Evolutionary conservation across 2,113 vertebrate genomes (phyloP), one percentile per base, ranked within the genome.

Genomic region (Vulpes lagopus): DNA sequence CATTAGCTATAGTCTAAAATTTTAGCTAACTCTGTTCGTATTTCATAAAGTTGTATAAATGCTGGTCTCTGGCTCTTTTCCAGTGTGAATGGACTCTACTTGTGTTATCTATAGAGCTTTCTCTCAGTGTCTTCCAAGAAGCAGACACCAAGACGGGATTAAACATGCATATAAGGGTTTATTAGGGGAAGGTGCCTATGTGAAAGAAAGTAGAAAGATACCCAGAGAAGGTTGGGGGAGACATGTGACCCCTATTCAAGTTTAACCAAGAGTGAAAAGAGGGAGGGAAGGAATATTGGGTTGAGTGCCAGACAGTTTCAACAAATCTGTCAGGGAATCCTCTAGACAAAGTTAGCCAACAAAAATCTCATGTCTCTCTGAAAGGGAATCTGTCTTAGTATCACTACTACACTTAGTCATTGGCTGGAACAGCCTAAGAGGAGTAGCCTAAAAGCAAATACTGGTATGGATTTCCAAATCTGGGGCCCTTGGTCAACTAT

Each of bases 21-120:
- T 94, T 90, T 96, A 78, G 55, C 25, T 71, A 90, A 49, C n/a
- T 78, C 60, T 86, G 10, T 71, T 73, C 79, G 38, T 82, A 71
- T 62, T 74, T 96, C 51, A 65, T 60, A 19, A 64, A 38, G 16
- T 32, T 53, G 32, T 86, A 0, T 67, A 87, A 90, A 60, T 95
- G 19, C 55, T 96, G 38, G 27, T 79, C 19, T 69, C 74, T 69
- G 38, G 8, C 14, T 96, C 43, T 87, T 80, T 90, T 76, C 62
- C 76, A 84, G 0, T 30, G 20, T 32, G 49, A 96, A 65, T 65
- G 55, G 8, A 89, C 43, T 69, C 76, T 53, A 15, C 5, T 91
- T 80, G 30, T 53, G 12, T 73, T 62, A 64, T 88, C 22, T 69
- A 6, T 64, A 78, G 19, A 94, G 51, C 1, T 60, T 94, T 57